Evolutionary conservation across 2,113 vertebrate species (phyloP), one percentile per base, ranked within the genome.

Genomic region (Orthonyx spaldingii): DNA sequence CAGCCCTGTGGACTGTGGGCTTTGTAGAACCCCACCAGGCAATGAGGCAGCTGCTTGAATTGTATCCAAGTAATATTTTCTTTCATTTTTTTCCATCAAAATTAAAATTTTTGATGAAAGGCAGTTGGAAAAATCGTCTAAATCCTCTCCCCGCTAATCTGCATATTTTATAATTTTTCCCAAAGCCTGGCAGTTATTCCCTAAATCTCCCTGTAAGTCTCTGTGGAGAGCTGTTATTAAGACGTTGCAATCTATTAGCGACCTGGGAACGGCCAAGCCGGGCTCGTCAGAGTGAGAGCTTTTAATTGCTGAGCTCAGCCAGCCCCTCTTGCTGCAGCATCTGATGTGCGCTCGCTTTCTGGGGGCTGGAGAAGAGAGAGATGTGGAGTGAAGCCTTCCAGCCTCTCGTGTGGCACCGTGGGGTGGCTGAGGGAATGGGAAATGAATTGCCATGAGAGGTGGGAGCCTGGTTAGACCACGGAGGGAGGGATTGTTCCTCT

Each of bases 221-320:
- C 47, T 0, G 2, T 49, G 24, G 56, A 71, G 89, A 64, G 61
- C 60, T 0, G 1, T 76, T 91, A 76, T 91, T 89, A 93, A 84
- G 91, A 44, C 1, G 33, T 68, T 16, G 71, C 77, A 66, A 81
- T 84, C 80, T 39, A 49, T 94, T 84, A 95, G 59, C 1, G 24
- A 12, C 78, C 71, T 1, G 0, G 35, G 0, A 4, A 78, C 61
- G 0, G 8, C 72, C 0, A 8, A 59, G 71, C 61, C 44, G 84
- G 57, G 44, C 42, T 89, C 16, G 5, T 63, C 83, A n/a, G 1
- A 37, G 27, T 6, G 13, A 59, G 33, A 94, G 39, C 30, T 89
- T 55, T 30, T 69, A 23, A 55, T 72, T 63, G 68, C 79, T 3
- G 10, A 24, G 55, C 66, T 64, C 63, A 86, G 74, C 23, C 76